These are phyloP conservation scores for Drosophila subquinaria DNA, from an alignment of 2,888 invertebrate species.

Conservation along the genomic window DNA sequence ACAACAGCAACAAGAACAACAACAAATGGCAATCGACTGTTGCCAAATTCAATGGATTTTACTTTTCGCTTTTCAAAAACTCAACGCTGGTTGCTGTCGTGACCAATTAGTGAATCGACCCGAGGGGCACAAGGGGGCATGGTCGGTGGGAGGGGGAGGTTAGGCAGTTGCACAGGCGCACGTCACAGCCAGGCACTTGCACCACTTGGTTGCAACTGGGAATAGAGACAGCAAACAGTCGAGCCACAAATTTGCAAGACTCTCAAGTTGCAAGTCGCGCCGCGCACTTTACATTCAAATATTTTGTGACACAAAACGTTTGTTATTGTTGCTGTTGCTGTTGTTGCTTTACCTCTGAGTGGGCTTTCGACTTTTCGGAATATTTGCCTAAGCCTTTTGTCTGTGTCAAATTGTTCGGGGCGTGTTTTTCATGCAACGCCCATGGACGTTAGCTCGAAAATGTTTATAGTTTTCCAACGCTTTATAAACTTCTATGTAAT, in stretches of 20 bases:
- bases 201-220: slow-evolving; percentile 47
- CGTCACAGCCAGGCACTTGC: slow-evolving; percentile 60
- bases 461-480: slow-evolving; percentile 7
- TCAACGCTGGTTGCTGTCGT: slow-evolving; percentile 71
- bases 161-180: slow-evolving; percentile 68
- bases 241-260: slow-evolving; percentile 26
- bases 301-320: slow-evolving; percentile 80
- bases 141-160: slow-evolving; percentile 26
- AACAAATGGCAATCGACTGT: slow-evolving; percentile 58
- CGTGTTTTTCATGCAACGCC: slow-evolving; percentile 54
- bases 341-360: slow-evolving; percentile 24
- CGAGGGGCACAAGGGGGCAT: slow-evolving; percentile 40
- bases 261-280: slow-evolving; percentile 39
- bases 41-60: slow-evolving; percentile 80
- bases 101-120: slow-evolving; percentile 75
- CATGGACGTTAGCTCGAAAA: neutral
- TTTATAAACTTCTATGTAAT: slow-evolving; percentile 1
- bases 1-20: slow-evolving; percentile 6
- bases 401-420: slow-evolving; percentile 65
- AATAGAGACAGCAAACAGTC: slow-evolving; percentile 68
- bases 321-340: slow-evolving; percentile 44
- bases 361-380: slow-evolving; percentile 38
- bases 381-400: slow-evolving; percentile 64
- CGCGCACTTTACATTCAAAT: slow-evolving; percentile 78
- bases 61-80: slow-evolving; percentile 75